phyloP scores from a whole-genome alignment of 92 coral and sea anemone species.

The Porites rus region DNA sequence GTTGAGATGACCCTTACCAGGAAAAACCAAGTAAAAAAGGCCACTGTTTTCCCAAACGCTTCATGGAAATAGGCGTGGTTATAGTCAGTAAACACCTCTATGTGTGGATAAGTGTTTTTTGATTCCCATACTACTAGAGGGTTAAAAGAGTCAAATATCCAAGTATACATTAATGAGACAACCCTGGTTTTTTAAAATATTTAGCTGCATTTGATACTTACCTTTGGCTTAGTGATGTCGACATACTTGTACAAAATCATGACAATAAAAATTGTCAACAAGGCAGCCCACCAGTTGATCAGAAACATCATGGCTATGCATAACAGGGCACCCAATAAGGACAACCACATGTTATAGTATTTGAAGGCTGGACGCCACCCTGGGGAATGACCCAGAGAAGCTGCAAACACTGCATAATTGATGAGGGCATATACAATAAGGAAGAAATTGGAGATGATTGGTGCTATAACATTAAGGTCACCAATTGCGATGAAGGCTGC shows the following conservation, averaged over 20 bases:
- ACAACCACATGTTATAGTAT: slow-evolving; percentile 93
- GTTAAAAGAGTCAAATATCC: no score
- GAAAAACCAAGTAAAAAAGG: no score
- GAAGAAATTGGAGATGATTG: slow-evolving; percentile 91
- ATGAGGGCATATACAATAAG: slow-evolving; percentile 95
- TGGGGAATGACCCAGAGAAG: slow-evolving; percentile 95
- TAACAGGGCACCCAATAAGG: slow-evolving; percentile 88
- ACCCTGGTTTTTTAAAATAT: no score
- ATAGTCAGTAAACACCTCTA: no score
- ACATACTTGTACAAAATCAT: slow-evolving; percentile 87
- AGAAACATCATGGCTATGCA: slow-evolving; percentile 98
- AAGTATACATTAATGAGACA: no score
- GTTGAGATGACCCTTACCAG: no score
- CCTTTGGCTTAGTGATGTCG: slow-evolving; percentile 92
- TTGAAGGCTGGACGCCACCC: slow-evolving; percentile 96
- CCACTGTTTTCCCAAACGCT: no score
- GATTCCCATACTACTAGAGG: no score
- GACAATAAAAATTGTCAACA: slow-evolving; percentile 86
- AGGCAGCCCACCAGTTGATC: slow-evolving; percentile 99
- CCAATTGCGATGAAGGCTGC: slow-evolving; percentile 88
- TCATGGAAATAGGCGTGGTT: no score
- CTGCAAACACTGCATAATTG: slow-evolving; percentile 94
- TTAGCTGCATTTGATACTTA: slow-evolving; percentile 38
- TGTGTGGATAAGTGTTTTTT: no score
- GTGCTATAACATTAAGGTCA: slow-evolving; percentile 93